A percentile compares a stretch with the other conserved stretches of the same genome.
Evolutionary conservation across 2,888 invertebrate genomes (phyloP).

Genomic region (Strigamia maritima): DNA sequence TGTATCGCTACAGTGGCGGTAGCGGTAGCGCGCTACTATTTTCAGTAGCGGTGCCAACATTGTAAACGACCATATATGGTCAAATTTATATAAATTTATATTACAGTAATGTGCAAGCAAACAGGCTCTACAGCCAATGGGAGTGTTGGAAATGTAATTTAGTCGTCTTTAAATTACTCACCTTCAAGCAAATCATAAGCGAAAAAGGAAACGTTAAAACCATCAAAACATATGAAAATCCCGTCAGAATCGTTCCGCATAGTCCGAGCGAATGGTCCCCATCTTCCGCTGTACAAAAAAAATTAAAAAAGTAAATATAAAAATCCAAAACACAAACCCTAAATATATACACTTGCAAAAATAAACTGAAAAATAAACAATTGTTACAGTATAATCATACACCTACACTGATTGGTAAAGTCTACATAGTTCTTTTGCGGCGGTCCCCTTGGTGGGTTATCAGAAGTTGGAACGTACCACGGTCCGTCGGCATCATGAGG

Average conservation of each 20-base stretch:
- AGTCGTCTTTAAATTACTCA: constrained; percentile 54
- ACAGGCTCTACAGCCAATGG: no score
- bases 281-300: background rate
- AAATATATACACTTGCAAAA: background rate
- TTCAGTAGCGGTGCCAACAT: no score
- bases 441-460: background rate
- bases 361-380: no score
- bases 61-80: no score
- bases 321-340: background rate
- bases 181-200: constrained; percentile 88
- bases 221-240: constrained; percentile 77
- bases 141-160: background rate
- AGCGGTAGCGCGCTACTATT: no score
- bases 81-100: no score
- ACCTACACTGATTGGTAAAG: background rate
- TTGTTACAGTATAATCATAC: no score
- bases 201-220: constrained; percentile 86
- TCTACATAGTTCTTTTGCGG: background rate
- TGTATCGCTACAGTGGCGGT: no score
- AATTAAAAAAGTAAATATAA: background rate
- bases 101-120: no score
- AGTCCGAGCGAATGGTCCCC: constrained; percentile 57
- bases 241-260: constrained; percentile 78
- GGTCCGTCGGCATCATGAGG: background rate
- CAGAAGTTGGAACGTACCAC: background rate